Base-by-base conservation (phyloP, 2,113 vertebrate species). In the Antigone vipio region DNA sequence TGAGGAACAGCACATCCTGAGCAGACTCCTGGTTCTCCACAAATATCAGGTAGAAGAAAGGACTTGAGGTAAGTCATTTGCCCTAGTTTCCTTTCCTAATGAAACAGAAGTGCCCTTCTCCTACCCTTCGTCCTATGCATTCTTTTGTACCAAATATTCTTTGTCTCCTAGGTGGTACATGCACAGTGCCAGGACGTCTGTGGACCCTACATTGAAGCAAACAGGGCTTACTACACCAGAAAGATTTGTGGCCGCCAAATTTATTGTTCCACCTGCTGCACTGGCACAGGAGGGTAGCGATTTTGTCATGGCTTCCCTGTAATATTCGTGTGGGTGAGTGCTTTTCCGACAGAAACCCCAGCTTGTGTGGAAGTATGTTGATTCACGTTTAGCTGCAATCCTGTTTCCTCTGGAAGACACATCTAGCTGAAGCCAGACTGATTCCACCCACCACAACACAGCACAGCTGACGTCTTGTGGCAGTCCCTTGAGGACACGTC, bases 401-500 rank as follows among this genome's bases (percentile, higher is more conserved):
- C 59, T 4, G 23, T 10, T 88, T 73, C 75, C 85, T 75, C 85
- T 72, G 80, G 92, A 86, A 89, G 64, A n/a, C 73, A 58, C 72
- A n/a, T 32, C 44, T 9, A 53, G 74, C 82, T 53, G 81, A 56
- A 94, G 85, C 45, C 89, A 89, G 62, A 49, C 76, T 5, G 5
- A 75, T 92, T 45, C 91, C 93, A 90, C 92, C 85, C 89, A 86
- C 83, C 91, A 71, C 81, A 34, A 38, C 3, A 3, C 72, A 58
- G 72, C 90, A 73, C 42, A 60, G 80, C 83, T 82, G 77, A 78
- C 20, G 64, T 78, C 83, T 75, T 20, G 68, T 60, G 91, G 92
- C 93, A 94, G 79, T 76, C 94, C 95, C 96, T 87, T 2, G 73
- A 62, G 91, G 95, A 92, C 74, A 69, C 13, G 0, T 21, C 96